Evolutionary conservation across 2,888 invertebrate species (phyloP).

Genomic region (Drosophila histrio): DNA sequence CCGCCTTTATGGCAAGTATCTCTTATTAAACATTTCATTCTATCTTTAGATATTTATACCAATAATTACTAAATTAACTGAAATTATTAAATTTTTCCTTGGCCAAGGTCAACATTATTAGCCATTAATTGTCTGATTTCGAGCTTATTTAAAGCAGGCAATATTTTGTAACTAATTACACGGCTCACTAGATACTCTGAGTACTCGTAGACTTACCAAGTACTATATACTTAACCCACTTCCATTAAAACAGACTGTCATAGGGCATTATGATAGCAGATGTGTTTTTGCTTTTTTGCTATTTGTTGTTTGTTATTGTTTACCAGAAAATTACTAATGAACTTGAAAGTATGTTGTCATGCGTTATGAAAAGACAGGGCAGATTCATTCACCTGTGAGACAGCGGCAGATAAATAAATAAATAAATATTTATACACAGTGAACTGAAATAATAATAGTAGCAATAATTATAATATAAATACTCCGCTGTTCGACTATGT

Average conservation of each 20-base stretch:
- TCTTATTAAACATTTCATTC: background rate
- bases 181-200: slow-evolving; percentile 24
- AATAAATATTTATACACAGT: slow-evolving; percentile 20
- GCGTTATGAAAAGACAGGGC: slow-evolving; percentile 31
- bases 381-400: slow-evolving; percentile 47
- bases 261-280: slow-evolving; percentile 18
- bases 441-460: slow-evolving; percentile 23
- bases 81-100: background rate
- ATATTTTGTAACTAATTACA: slow-evolving; percentile 40
- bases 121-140: background rate
- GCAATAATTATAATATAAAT: slow-evolving; percentile 36
- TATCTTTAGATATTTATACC: background rate
- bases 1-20: background rate
- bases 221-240: background rate
- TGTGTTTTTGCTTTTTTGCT: slow-evolving; percentile 3
- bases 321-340: slow-evolving; percentile 39
- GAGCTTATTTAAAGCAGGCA: background rate
- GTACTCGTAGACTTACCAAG: background rate
- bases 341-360: slow-evolving; percentile 38
- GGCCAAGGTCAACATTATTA: background rate
- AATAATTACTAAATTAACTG: background rate
- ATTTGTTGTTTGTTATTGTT: slow-evolving; percentile 29
- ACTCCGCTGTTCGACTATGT: background rate
- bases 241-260: background rate
- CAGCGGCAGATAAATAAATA: slow-evolving; percentile 2